A percentile compares a stretch with the other conserved stretches of the same genome.
These are phyloP conservation scores for Troides helena DNA, from an alignment of 2,888 invertebrate genomes.

Conservation along the genomic window DNA sequence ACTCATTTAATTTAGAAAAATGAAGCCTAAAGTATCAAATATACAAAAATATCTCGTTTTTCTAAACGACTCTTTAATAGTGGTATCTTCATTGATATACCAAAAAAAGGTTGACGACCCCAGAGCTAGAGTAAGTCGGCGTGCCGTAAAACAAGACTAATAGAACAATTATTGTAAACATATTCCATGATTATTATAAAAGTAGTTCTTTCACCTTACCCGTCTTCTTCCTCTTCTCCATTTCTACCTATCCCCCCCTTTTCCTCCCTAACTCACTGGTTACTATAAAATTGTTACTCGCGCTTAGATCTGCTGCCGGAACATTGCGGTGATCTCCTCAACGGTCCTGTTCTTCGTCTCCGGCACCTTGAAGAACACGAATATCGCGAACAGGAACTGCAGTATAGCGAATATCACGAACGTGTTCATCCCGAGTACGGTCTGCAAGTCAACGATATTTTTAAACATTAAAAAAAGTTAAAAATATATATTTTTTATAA, in stretches of 20 bases:
- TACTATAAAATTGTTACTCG: neutral
- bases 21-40: no score
- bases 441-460: constrained; percentile 53
- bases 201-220: neutral
- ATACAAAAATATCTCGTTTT: no score
- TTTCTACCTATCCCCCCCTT: neutral
- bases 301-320: constrained; percentile 81
- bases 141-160: no score
- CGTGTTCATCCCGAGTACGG: constrained; percentile 83
- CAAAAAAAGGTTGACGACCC: neutral
- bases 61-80: neutral
- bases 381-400: constrained; percentile 86
- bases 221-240: neutral
- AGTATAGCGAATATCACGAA: constrained; percentile 90
- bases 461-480: no score
- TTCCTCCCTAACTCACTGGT: neutral
- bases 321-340: constrained; percentile 91
- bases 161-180: neutral
- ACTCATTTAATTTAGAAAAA: no score
- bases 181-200: neutral
- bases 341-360: constrained; percentile 93
- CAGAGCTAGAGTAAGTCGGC: neutral
- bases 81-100: neutral
- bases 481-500: no score
- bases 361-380: constrained; percentile 91